Conservation (phyloP, 2,797 vertebrate genomes). For the Artibeus lituratus region DNA sequence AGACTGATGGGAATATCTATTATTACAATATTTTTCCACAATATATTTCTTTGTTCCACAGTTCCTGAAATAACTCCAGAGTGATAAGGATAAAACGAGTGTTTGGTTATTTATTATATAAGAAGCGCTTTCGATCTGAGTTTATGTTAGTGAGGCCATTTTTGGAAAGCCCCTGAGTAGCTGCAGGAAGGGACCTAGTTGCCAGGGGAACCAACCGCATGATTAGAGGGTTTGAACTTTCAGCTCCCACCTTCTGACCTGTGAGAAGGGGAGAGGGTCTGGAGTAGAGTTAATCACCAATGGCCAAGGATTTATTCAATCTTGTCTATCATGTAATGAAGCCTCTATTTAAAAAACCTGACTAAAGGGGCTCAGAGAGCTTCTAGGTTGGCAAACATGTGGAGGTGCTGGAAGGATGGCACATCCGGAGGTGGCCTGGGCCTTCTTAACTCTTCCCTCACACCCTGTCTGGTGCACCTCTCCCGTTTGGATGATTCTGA, state of each 20-base stretch:
- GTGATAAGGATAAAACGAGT: background rate
- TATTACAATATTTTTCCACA: background rate
- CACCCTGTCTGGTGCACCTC: background rate
- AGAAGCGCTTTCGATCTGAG: background rate
- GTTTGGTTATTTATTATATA: background rate
- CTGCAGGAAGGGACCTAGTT: background rate
- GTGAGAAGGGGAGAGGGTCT: background rate
- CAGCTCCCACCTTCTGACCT: background rate
- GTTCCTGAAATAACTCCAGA: background rate
- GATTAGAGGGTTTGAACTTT: background rate
- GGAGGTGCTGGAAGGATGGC: background rate
- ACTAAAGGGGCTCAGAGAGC: background rate
- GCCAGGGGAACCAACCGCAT: background rate
- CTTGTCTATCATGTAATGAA: background rate
- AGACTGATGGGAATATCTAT: background rate
- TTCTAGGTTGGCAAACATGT: background rate
- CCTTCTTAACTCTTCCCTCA: background rate
- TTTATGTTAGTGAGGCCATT: background rate
- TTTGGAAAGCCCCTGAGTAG: background rate
- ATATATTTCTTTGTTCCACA: background rate
- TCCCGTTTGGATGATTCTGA: background rate
- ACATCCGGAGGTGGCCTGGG: background rate
- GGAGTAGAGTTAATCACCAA: background rate
- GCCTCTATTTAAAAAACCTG: background rate
- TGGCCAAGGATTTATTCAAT: background rate